phyloP scores from a whole-genome alignment of 2,888 invertebrate species.

The Mimumesa dahlbomi region DNA sequence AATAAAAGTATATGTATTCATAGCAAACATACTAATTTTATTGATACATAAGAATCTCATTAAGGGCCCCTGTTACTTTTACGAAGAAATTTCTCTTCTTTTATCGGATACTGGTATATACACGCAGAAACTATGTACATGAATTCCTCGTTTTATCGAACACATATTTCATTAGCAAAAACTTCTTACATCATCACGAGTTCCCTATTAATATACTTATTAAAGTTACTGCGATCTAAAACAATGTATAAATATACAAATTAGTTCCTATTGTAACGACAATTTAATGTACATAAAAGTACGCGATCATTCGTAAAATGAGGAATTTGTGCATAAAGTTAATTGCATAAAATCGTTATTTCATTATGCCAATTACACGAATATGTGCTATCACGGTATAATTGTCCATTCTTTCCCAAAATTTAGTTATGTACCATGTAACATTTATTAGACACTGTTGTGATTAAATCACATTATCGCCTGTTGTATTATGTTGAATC shows the following conservation, averaged over 20 bases:
- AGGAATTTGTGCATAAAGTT: constrained; percentile 8
- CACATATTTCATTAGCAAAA: too few relatives aligned
- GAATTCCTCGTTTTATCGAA: constrained; percentile 10
- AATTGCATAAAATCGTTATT: constrained; percentile 10
- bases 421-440: too few relatives aligned
- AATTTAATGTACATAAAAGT: too few relatives aligned
- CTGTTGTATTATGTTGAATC: constrained; percentile 6
- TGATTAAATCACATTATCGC: constrained; percentile 16
- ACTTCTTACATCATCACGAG: too few relatives aligned
- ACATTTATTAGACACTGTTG: constrained; percentile 17
- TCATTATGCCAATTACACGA: constrained; percentile 8
- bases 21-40: constrained; percentile 70
- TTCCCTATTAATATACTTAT: too few relatives aligned
- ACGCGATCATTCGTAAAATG: constrained; percentile 14
- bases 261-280: too few relatives aligned
- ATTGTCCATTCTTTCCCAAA: too few relatives aligned
- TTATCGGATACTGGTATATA: constrained; percentile 26
- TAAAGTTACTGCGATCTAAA: too few relatives aligned
- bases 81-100: constrained; percentile 4
- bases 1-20: constrained; percentile 50
- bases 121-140: constrained; percentile 29
- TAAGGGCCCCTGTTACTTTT: constrained; percentile 16
- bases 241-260: too few relatives aligned
- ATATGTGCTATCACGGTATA: neutral
- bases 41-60: constrained; percentile 49